Base-by-base conservation (phyloP, 1,140 invertebrate species). In the Bombus balteatus region DNA sequence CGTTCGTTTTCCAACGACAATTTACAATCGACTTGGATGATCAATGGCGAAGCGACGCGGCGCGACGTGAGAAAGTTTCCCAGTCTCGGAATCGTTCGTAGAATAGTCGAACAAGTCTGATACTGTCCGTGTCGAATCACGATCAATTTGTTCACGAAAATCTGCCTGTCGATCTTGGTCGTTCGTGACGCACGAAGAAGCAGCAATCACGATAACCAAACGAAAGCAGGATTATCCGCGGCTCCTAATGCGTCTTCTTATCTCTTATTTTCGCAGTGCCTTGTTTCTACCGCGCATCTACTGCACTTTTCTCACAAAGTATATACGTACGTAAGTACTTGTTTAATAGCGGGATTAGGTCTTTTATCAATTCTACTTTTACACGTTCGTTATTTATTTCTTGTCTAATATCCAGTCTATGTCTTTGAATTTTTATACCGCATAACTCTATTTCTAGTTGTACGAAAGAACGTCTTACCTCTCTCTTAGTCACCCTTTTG, bases 121-220 rank as follows among this genome's bases (percentile, higher is more conserved):
- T 75, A 79, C 87, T 22, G 87, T 74, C 75, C 70, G 32, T n/a
- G 74, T 79, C 66, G 59, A 75, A 79, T 84, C 81, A 43, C 74
- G 59, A 88, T 89, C 87, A 88, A 89, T 89, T 89, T 89, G 82
- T 81, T 89, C 66, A 47, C 28, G 82, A 88, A 88, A 85, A 89
- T 89, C 88, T 88, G 68, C 47, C 47, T 32, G 82, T 89, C 82
- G 47, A 89, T 89, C 88, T 85, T 43, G 39, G n/a, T 41, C 41
- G 28, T 62, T 71, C 41, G 34, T 59, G 57, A 68, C 68, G 65
- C 70, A 28, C 57, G 53, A 25, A 39, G 78, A 65, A 66, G 73
- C 28, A 70, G n/a, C 25, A 39, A 65, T 82, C 62, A 53, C 59
- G 87, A 84, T 88, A 81, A 47, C 70, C n/a, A 34, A 43, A n/a